phyloP scores from a whole-genome alignment of 2,888 invertebrate species.

The Synanthedon andrenaeformis region DNA sequence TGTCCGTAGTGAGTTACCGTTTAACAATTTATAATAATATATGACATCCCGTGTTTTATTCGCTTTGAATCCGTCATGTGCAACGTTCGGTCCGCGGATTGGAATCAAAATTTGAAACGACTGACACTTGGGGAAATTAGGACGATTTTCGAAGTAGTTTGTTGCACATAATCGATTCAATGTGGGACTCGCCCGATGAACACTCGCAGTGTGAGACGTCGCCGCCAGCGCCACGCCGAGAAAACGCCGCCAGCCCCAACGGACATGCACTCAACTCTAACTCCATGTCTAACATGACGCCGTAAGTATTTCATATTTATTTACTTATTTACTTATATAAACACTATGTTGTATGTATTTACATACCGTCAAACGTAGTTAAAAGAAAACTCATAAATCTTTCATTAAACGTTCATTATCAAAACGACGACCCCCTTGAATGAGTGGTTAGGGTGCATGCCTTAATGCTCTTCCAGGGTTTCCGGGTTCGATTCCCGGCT shows the following conservation, averaged over 20 bases:
- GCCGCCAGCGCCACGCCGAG: constrained; percentile 44
- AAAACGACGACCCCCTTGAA: too few species aligned
- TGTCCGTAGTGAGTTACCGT: constrained; percentile 63
- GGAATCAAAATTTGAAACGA: constrained; percentile 29
- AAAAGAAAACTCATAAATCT: too few species aligned
- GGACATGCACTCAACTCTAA: constrained; percentile 60
- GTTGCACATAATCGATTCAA: constrained; percentile 73
- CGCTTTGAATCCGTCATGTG: constrained; percentile 72
- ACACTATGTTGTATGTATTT: too few species aligned
- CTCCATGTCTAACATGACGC: constrained; percentile 70
- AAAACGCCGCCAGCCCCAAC: constrained; percentile 34
- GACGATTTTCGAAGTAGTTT: constrained; percentile 71
- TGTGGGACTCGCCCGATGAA: constrained; percentile 72
- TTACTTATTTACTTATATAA: not conserved
- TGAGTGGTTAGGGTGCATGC: too few species aligned
- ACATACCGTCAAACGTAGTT: too few species aligned
- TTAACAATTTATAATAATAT: constrained; percentile 64
- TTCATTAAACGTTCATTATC: too few species aligned
- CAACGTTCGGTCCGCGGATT: constrained; percentile 53
- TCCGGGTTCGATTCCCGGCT: too few species aligned
- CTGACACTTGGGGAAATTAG: constrained; percentile 53
- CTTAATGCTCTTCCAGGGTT: too few species aligned
- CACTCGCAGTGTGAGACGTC: constrained; percentile 63
- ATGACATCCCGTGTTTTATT: constrained; percentile 72
- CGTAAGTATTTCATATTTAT: constrained; percentile 58